Evolutionary conservation across 2,888 invertebrate species (phyloP), one percentile per base, ranked within the genome.

Genomic region (Plagodis pulveraria): DNA sequence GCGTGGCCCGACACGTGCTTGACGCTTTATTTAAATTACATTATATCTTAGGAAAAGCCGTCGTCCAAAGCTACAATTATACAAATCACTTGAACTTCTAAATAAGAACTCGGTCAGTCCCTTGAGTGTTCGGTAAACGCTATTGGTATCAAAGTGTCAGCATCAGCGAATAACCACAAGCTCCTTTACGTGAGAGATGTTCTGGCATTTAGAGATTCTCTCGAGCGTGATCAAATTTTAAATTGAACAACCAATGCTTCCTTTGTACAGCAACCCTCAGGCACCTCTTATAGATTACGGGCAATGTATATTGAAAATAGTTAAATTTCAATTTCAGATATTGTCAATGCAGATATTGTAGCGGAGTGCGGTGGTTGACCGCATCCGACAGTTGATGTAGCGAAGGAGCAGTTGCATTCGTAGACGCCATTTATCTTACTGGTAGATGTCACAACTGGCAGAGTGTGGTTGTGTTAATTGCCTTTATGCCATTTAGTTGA

Each of bases 91-190:
- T 7, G 48, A 60, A 58, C 65, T 49, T 33, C 49, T 43, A 50
- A 60, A 61, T 45, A 61, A 66, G 61, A 34, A 43, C 45, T 61
- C 51, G 50, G 55, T 50, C 58, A 57, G 65, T 70, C 69, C 65
- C 66, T 57, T 57, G 56, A 44, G 63, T 66, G 53, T 63, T 65
- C 52, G 52, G 65, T 75, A 71, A 70, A 71, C 63, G 72, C 63
- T 71, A 70, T 77, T 69, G 73, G 71, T 74, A 74, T 74, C 74
- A 78, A 74, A 76, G 74, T 76, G 77, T 68, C 77, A 74, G 71
- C 57, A 69, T 59, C 70, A 71, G 69, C 65, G 70, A 71, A 66
- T 52, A 69, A 66, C 80, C 77, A 64, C 78, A 77, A 69, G 58
- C 69, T 64, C 60, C 71, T 73, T 70, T 71, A 65, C 66, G 58